Conservation (phyloP, 1,140 invertebrate genomes). For the Drosophila orosa region DNA sequence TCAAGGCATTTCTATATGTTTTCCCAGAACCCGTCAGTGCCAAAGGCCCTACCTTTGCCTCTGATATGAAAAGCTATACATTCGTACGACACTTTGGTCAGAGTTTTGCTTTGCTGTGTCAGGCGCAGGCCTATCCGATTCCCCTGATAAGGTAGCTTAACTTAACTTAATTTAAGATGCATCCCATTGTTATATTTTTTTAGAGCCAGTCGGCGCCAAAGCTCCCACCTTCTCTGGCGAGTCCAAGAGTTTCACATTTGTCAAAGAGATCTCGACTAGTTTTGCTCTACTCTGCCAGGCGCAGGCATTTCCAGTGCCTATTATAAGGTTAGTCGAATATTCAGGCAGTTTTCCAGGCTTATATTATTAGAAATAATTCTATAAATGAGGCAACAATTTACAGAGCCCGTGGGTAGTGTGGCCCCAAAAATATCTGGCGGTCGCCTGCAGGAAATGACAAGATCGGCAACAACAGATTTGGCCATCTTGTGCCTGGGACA, state of each 20-base stretch:
- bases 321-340: constrained; percentile 32
- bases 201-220: constrained; percentile 14
- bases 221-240: constrained; percentile 18
- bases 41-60: constrained; percentile 88
- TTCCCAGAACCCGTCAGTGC: constrained; percentile 87
- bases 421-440: constrained; percentile 86
- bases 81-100: constrained; percentile 85
- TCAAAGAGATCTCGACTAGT: constrained; percentile 63
- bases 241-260: constrained; percentile 17
- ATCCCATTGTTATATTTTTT: constrained; percentile 31
- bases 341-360: constrained; percentile 9
- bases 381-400: background rate
- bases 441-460: constrained; percentile 80
- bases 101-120: constrained; percentile 90
- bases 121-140: constrained; percentile 89
- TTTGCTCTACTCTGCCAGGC: constrained; percentile 87
- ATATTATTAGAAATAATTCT: background rate
- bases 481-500: constrained; percentile 87
- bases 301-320: constrained; percentile 36
- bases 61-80: constrained; percentile 87
- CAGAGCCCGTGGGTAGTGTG: constrained; percentile 89
- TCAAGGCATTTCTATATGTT: background rate
- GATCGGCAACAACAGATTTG: constrained; percentile 70
- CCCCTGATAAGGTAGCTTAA: constrained; percentile 87
- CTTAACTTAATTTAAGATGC: constrained; percentile 2